These are phyloP conservation scores for Anastrepha ludens DNA, from an alignment of 1,140 invertebrate genomes.

Conservation along the genomic window DNA sequence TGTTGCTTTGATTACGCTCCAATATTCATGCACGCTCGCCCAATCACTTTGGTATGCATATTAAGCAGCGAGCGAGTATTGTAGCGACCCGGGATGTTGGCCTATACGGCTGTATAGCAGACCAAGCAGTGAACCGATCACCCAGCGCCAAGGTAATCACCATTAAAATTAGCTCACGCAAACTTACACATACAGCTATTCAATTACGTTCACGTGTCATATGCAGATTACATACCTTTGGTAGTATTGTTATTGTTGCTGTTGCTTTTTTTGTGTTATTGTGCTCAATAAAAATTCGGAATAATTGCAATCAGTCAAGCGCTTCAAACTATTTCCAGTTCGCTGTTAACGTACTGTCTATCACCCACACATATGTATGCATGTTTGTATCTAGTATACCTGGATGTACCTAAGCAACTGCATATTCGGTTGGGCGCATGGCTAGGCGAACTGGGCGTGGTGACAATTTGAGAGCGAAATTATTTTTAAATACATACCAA, in stretches of 20 bases:
- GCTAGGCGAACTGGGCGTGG: not conserved
- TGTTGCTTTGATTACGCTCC: slow-evolving; percentile 45
- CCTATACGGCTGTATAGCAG: not conserved
- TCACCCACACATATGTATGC: slow-evolving; percentile 27
- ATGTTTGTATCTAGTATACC: not conserved
- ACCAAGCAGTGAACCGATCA: not conserved
- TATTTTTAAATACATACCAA: not conserved
- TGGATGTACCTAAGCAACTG: slow-evolving; percentile 49
- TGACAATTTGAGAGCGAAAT: not conserved
- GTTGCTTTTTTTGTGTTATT: slow-evolving; percentile 34
- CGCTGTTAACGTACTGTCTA: slow-evolving; percentile 33
- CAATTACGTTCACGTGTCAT: not conserved
- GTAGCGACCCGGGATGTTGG: too few species aligned
- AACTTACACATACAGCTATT: not conserved
- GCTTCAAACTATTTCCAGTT: slow-evolving; percentile 12
- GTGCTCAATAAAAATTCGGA: slow-evolving; percentile 19
- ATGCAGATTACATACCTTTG: slow-evolving; percentile 24
- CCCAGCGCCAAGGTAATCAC: slow-evolving; percentile 41
- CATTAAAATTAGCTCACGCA: slow-evolving; percentile 36
- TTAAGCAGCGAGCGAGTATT: not conserved
- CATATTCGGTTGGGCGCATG: slow-evolving; percentile 1
- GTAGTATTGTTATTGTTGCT: not conserved
- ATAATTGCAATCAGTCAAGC: slow-evolving; percentile 47
- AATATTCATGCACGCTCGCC: slow-evolving; percentile 19
- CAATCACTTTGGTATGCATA: slow-evolving; percentile 46